These are phyloP conservation scores for Zoanthus sociatus DNA, from an alignment of 92 coral and sea anemone species.

Conservation along the genomic window DNA sequence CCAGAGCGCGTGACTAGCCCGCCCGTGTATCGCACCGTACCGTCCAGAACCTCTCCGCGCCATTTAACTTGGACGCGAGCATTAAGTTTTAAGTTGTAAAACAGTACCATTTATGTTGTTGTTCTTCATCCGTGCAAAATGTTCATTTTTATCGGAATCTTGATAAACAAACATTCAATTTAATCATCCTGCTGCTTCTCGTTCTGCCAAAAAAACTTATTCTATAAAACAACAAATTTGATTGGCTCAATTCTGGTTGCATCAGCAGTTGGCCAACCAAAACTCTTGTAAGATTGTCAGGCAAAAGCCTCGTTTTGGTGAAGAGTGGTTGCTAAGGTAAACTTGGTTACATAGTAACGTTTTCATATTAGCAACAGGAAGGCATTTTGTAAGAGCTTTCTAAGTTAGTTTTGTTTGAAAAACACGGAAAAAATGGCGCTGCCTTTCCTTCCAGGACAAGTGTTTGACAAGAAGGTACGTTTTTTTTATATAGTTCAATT, in stretches of 20 bases:
- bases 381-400: constrained; percentile 51
- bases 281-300: constrained; percentile 33
- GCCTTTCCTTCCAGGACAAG: constrained; percentile 98
- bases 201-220: not conserved
- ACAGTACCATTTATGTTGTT: constrained; percentile 76
- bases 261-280: constrained; percentile 33
- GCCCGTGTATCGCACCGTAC: constrained; percentile 91
- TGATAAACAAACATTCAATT: not conserved
- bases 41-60: constrained; percentile 85
- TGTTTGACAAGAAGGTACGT: constrained; percentile 93
- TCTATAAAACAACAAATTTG: not conserved
- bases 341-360: constrained; percentile 69
- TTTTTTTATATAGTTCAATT: not conserved
- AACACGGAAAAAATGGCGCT: constrained; percentile 78
- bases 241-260: not conserved
- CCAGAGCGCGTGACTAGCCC: constrained; percentile 85
- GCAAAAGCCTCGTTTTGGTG: constrained; percentile 39
- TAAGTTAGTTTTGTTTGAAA: not conserved
- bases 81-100: constrained; percentile 85
- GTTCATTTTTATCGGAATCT: constrained; percentile 9
- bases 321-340: constrained; percentile 78
- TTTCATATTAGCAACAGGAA: constrained; percentile 66
- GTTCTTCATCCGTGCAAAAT: not conserved
- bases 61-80: constrained; percentile 90
- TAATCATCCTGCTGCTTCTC: not conserved